Conservation (phyloP, 2,113 vertebrate genomes). For the Micromys minutus region DNA sequence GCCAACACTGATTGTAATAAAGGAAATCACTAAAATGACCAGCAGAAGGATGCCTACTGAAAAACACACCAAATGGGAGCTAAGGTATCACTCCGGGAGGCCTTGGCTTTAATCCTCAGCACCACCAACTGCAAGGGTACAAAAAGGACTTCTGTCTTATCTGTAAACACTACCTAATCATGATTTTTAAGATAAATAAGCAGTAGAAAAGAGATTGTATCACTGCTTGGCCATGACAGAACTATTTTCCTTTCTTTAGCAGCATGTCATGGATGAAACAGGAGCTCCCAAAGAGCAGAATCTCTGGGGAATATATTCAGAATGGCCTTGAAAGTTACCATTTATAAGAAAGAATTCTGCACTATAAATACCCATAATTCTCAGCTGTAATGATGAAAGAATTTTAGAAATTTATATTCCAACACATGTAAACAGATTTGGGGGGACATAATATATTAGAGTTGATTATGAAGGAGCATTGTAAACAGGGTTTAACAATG, state of each 20-base stretch:
- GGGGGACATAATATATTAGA: not conserved
- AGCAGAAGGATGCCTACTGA: not conserved
- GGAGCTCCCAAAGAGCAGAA: not conserved
- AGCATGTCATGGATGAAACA: slow-evolving; percentile 32
- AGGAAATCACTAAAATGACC: not conserved
- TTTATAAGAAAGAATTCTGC: slow-evolving; percentile 41
- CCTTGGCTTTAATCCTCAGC: not conserved
- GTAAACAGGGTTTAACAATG: not conserved
- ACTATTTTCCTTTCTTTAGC: slow-evolving; percentile 45
- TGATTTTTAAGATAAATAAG: slow-evolving; percentile 29
- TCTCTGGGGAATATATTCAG: not conserved
- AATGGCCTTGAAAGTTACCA: not conserved
- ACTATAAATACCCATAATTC: not conserved
- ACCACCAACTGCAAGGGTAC: not conserved
- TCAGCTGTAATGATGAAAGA: not conserved
- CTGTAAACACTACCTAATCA: slow-evolving; percentile 11
- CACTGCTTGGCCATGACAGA: not conserved
- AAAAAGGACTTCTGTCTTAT: slow-evolving; percentile 27
- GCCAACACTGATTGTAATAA: not conserved
- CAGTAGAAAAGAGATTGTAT: not conserved
- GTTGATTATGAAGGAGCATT: not conserved
- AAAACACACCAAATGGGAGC: not conserved
- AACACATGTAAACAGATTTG: slow-evolving; percentile 1
- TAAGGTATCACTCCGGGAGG: not conserved
- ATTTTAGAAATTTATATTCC: not conserved